phyloP scores from a whole-genome alignment of 2,113 vertebrate species.

The Brachypteracias leptosomus region DNA sequence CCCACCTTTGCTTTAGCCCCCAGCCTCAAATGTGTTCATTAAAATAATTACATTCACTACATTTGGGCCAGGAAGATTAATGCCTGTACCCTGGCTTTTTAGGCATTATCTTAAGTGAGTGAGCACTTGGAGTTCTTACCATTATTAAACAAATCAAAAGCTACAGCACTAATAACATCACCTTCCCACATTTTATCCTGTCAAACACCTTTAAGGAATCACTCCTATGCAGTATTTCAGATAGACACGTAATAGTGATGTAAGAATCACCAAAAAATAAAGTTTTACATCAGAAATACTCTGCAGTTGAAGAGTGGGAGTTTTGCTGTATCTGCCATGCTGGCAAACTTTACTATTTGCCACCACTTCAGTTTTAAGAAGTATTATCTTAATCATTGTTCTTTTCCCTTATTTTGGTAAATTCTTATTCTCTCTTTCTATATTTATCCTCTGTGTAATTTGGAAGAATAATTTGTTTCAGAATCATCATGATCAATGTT shows the following conservation, averaged over 20 bases:
- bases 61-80: not conserved
- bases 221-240: not conserved
- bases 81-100: not conserved
- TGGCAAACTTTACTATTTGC: not conserved
- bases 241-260: not conserved
- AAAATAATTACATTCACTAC: constrained; percentile 6
- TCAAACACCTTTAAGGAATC: not conserved
- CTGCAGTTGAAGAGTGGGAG: not conserved
- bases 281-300: not conserved
- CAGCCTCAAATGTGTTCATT: not conserved
- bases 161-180: not conserved
- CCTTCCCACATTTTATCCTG: not conserved
- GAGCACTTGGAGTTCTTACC: not conserved
- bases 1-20: too few species aligned
- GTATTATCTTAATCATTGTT: not conserved
- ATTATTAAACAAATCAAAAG: constrained; percentile 34
- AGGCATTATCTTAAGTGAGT: not conserved
- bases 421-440: not conserved
- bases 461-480: not conserved
- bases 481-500: not conserved
- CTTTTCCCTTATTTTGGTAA: not conserved
- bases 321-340: not conserved
- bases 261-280: not conserved
- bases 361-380: not conserved
- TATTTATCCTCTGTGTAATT: not conserved